These are phyloP conservation scores for Mastomys coucha DNA, from an alignment of 2,113 vertebrate genomes.

Conservation along the genomic window DNA sequence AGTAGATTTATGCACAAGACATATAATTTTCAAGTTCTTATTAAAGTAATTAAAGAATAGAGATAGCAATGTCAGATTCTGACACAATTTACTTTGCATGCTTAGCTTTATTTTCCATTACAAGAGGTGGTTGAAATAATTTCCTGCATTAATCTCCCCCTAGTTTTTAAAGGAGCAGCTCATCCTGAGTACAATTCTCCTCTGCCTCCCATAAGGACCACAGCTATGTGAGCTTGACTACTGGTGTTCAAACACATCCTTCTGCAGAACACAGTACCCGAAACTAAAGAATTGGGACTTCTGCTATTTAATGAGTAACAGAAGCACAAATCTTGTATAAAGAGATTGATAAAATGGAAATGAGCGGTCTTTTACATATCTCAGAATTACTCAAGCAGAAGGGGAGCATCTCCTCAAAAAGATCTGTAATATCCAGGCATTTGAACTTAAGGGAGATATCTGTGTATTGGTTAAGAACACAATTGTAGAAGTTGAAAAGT, in stretches of 20 bases:
- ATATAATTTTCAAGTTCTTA: conserved; percentile 53
- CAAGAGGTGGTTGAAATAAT: conserved; percentile 44
- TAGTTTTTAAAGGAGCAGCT: conserved; percentile 45
- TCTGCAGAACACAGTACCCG: conserved; percentile 19
- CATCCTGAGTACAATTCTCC: conserved; percentile 37
- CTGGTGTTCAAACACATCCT: not conserved
- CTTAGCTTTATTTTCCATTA: conserved; percentile 54
- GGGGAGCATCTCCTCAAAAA: not conserved
- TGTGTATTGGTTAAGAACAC: not conserved
- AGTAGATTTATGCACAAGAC: conserved; percentile 10
- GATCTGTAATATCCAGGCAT: conserved; percentile 7
- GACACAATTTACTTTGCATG: conserved; percentile 52
- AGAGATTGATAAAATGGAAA: conserved; percentile 8
- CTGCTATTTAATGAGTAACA: conserved; percentile 47
- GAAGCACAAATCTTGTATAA: not conserved
- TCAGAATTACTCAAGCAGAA: not conserved
- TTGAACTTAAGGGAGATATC: not conserved
- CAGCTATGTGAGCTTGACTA: conserved; percentile 3
- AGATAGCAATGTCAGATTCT: conserved; percentile 52
- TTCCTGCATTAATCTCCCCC: conserved; percentile 28
- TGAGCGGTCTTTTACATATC: not conserved
- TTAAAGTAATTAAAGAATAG: conserved; percentile 66
- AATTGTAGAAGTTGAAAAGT: not conserved
- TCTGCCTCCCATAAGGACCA: conserved; percentile 42
- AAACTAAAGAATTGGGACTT: not conserved